Conservation (phyloP, 1,140 invertebrate species). For the Teleopsis dalmanni region DNA sequence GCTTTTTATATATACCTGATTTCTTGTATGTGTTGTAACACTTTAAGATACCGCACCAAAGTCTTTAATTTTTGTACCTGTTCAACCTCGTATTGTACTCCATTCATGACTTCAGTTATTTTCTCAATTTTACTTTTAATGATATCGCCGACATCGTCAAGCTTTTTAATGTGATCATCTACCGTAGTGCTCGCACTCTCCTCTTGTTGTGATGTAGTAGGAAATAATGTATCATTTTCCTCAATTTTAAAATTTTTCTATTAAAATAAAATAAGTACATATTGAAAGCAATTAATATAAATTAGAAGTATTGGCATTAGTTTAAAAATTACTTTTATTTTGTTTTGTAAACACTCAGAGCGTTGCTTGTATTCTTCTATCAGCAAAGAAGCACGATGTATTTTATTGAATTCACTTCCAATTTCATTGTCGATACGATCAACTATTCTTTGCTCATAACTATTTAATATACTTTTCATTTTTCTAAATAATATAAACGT, state of each 20-base stretch:
- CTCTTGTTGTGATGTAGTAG: conserved; percentile 51
- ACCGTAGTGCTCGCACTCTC: conserved; percentile 49
- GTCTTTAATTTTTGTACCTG: conserved; percentile 56
- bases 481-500: no score
- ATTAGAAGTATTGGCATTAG: conserved; percentile 13
- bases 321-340: conserved; percentile 38
- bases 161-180: conserved; percentile 45
- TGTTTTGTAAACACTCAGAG: conserved; percentile 48
- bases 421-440: conserved; percentile 51
- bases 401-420: conserved; percentile 48
- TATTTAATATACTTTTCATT: conserved; percentile 3
- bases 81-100: conserved; percentile 48
- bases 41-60: conserved; percentile 54
- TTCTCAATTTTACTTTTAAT: conserved; percentile 46
- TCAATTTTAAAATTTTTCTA: conserved; percentile 54
- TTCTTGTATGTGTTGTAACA: conserved; percentile 57
- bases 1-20: conserved; percentile 48
- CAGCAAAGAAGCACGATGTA: conserved; percentile 37
- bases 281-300: conserved; percentile 8
- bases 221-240: conserved; percentile 53
- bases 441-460: conserved; percentile 42
- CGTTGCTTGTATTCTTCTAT: conserved; percentile 41
- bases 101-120: conserved; percentile 45
- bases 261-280: conserved; percentile 8
- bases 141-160: conserved; percentile 45